Conservation (phyloP, 2,888 invertebrate species). For the Lasioglossum morio region DNA sequence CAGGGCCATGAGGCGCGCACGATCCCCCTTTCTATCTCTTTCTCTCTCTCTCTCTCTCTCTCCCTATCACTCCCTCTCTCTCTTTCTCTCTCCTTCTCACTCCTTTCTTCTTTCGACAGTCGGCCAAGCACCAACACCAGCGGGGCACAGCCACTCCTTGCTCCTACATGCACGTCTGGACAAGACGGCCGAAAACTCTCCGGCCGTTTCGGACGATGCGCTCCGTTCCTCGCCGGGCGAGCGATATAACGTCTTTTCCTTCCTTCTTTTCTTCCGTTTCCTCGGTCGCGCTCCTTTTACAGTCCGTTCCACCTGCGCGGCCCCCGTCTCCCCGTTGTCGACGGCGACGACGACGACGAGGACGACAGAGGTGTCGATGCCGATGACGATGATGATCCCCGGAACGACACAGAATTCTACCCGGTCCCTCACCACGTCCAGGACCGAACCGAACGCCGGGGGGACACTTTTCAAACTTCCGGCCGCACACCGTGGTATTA, state of each 20-base stretch:
- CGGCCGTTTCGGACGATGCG: neutral
- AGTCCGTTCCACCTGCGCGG: conserved; percentile 52
- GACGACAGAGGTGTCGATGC: neutral
- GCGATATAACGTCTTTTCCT: neutral
- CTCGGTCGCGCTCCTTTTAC: conserved; percentile 55
- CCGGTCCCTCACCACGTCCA: conserved; percentile 45
- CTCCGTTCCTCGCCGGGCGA: neutral
- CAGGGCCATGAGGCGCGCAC: conserved; percentile 69
- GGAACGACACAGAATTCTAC: conserved; percentile 44
- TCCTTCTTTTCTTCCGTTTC: conserved; percentile 42
- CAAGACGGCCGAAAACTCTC: conserved; percentile 40
- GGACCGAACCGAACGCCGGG: conserved; percentile 41
- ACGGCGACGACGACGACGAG: conserved; percentile 12
- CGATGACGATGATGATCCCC: conserved; percentile 30
- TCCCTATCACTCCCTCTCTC: neutral
- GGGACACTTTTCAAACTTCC: conserved; percentile 65
- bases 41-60: conserved; percentile 14
- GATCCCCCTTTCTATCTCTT: conserved; percentile 29
- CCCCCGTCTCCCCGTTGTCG: conserved; percentile 38
- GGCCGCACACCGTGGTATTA: conserved; percentile 60
- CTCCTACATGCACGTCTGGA: conserved; percentile 47
- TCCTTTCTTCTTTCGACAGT: conserved; percentile 40
- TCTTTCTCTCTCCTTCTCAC: conserved; percentile 17
- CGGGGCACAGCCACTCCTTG: conserved; percentile 60
- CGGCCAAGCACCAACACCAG: conserved; percentile 35